Evolutionary conservation across 2,888 invertebrate genomes (phyloP).

Genomic region (Brenthis ino): DNA sequence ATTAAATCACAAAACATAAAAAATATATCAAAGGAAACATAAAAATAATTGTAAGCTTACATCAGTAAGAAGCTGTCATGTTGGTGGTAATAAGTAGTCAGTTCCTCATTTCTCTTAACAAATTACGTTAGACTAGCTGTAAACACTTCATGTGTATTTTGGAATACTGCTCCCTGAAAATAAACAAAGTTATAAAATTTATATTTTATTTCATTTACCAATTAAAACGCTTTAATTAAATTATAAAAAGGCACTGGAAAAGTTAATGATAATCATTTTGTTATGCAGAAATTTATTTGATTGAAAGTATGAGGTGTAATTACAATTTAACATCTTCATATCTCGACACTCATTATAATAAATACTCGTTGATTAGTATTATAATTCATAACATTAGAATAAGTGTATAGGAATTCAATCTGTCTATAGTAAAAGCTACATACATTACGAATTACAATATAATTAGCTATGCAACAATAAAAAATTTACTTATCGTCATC

Average conservation of each 20-base stretch:
- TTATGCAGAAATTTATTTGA: slow-evolving; percentile 77
- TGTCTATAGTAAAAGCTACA: slow-evolving; percentile 20
- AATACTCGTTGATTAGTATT: slow-evolving; percentile 75
- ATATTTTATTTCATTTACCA: slow-evolving; percentile 26
- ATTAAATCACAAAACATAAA: slow-evolving; percentile 44
- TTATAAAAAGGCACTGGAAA: slow-evolving; percentile 30
- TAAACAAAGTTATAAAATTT: slow-evolving; percentile 43
- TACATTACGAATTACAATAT: slow-evolving; percentile 10
- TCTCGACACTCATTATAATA: slow-evolving; percentile 67
- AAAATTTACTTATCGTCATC: not conserved
- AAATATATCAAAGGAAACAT: slow-evolving; percentile 45
- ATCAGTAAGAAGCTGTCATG: slow-evolving; percentile 62
- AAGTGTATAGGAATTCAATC: slow-evolving; percentile 25
- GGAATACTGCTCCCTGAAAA: slow-evolving; percentile 81
- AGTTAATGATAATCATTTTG: slow-evolving; percentile 59
- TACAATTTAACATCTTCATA: slow-evolving; percentile 69
- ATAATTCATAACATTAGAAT: slow-evolving; percentile 50
- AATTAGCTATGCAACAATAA: not conserved
- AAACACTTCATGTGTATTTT: slow-evolving; percentile 80
- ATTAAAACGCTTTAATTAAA: slow-evolving; percentile 35
- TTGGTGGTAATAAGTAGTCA: slow-evolving; percentile 69
- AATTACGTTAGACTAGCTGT: slow-evolving; percentile 72
- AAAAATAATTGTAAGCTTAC: slow-evolving; percentile 70
- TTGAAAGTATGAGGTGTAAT: slow-evolving; percentile 71
- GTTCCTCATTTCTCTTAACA: slow-evolving; percentile 74